phyloP scores from a whole-genome alignment of 2,797 vertebrate genomes.

The Halcyon badia region DNA sequence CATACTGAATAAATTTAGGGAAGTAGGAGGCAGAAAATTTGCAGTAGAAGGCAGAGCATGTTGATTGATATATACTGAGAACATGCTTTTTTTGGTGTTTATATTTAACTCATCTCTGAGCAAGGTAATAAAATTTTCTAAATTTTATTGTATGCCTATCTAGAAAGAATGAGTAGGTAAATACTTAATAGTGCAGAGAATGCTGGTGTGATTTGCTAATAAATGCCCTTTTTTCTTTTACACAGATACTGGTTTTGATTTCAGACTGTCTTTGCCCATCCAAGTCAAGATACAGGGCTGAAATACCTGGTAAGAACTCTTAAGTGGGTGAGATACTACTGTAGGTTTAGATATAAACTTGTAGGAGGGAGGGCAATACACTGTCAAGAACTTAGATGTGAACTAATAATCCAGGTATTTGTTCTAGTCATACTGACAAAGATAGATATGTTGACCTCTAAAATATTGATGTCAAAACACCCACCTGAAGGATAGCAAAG shows the following conservation, averaged over 20 bases:
- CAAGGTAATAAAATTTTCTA: neutral
- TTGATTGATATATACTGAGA: neutral
- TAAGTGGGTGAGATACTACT: neutral
- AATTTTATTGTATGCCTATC: neutral
- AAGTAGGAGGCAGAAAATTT: slow-evolving; percentile 6
- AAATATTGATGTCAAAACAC: neutral
- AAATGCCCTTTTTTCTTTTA: neutral
- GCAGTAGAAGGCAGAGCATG: neutral
- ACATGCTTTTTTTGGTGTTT: neutral
- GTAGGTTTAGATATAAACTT: neutral
- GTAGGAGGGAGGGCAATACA: neutral
- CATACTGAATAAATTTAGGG: neutral
- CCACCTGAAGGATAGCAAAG: neutral
- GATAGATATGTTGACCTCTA: neutral
- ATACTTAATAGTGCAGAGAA: neutral
- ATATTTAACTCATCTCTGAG: slow-evolving; percentile 34
- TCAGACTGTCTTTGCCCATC: slow-evolving; percentile 81
- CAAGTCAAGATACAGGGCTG: slow-evolving; percentile 59
- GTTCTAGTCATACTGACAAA: neutral
- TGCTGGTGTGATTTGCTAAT: neutral
- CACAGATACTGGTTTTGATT: slow-evolving; percentile 81
- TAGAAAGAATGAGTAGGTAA: neutral
- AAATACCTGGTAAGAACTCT: slow-evolving; percentile 75
- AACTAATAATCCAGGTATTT: neutral
- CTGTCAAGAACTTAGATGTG: neutral